Base-by-base conservation (phyloP, 2,888 invertebrate species). In the Macropis europaea region DNA sequence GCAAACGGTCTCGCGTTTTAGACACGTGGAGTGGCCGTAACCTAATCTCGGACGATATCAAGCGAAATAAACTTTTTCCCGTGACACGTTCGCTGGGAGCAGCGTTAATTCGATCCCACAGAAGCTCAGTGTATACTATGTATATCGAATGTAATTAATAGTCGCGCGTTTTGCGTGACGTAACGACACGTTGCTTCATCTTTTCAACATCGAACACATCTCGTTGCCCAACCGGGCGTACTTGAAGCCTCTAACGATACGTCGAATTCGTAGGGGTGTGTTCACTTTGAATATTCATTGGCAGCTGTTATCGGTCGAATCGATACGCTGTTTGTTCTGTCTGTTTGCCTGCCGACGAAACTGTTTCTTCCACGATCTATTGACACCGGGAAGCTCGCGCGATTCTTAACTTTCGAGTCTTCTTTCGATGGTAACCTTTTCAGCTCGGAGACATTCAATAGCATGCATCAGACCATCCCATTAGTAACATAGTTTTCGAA, bases 281-380 rank as follows among this genome's bases (percentile, higher is more conserved):
- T 53, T 32, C 11, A 24, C n/a, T 26, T 11, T 36, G 54, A 54
- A 54, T 45, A 62, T 36, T 62, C 54, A 54, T 54, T 9, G 62
- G 13, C 54, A 54, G 15, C 54, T 45, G 54, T 62, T 45, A 42
- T 13, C 34, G 19, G 15, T 19, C 17, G 13, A 53, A 62, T 54
- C 62, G 34, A 62, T 62, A 7, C 28, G 17, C 2, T 2, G 30
- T 34, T 26, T 13, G 11, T 15, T 13, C 26, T 17, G 17, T 13
- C 11, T 24, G 40, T 7, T n/a, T 36, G 60, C n/a, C 24, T 7
- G 40, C 22, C 13, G 13, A 17, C 57, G 22, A 26, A 48, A 47
- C 28, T 19, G 30, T 17, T 42, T 26, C 43, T 17, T 32, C 30
- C 22, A 43, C 13, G 22, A 34, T 30, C 56, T n/a, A n/a, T 40